Conservation (phyloP, 2,888 invertebrate species). For the Thymelicus acteon region DNA sequence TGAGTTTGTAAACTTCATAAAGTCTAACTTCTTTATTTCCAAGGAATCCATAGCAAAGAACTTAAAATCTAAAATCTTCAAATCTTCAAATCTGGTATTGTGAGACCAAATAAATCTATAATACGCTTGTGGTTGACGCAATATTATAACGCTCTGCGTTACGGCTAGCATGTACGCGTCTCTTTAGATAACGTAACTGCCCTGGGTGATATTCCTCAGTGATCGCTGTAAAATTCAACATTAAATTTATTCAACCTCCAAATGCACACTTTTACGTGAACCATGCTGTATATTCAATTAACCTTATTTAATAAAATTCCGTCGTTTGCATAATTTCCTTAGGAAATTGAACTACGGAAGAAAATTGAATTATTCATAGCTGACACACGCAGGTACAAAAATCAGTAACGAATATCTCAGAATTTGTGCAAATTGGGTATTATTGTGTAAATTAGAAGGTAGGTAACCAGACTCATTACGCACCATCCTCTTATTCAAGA, state of each 20-base stretch:
- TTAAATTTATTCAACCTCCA: slow-evolving; percentile 16
- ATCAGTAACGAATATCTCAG: slow-evolving; percentile 24
- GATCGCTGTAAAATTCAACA: slow-evolving; percentile 14
- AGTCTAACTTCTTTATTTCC: too few species aligned
- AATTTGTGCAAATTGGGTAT: slow-evolving; percentile 27
- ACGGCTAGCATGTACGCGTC: background rate
- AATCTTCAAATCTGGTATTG: too few species aligned
- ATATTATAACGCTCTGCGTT: background rate
- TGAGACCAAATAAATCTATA: too few species aligned
- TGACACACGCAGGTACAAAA: slow-evolving; percentile 27
- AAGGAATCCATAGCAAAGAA: too few species aligned
- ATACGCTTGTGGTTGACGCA: too few species aligned
- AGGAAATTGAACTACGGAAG: slow-evolving; percentile 8
- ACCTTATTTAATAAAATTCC: slow-evolving; percentile 4
- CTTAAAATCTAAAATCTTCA: too few species aligned
- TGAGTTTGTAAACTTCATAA: too few species aligned
- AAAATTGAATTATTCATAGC: slow-evolving; percentile 33
- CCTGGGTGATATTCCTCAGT: slow-evolving; percentile 28
- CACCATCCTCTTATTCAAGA: slow-evolving; percentile 34
- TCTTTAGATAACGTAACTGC: slow-evolving; percentile 16
- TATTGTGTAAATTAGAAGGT: slow-evolving; percentile 10
- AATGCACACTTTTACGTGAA: slow-evolving; percentile 2
- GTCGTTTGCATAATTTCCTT: slow-evolving; percentile 2
- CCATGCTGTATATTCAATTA: slow-evolving; percentile 4
- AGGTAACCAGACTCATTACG: slow-evolving; percentile 25